These are phyloP conservation scores for Thyatira batis DNA, from an alignment of 2,888 invertebrate genomes.

Conservation along the genomic window DNA sequence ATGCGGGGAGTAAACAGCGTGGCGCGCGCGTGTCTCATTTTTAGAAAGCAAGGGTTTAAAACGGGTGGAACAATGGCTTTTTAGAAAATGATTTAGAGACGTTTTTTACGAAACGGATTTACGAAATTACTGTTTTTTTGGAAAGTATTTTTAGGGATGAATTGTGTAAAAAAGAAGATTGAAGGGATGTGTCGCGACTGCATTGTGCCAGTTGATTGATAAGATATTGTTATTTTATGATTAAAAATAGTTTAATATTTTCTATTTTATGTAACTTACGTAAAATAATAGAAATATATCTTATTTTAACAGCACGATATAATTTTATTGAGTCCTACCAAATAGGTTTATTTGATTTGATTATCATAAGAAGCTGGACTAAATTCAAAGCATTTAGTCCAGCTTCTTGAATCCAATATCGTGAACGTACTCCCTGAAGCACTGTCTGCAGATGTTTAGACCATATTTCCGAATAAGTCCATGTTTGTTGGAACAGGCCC, in stretches of 20 bases:
- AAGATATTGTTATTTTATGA: constrained; percentile 42
- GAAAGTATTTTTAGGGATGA: constrained; percentile 43
- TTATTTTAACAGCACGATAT: no score
- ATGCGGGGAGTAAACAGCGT: constrained; percentile 47
- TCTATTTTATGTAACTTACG: no score
- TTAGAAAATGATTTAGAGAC: constrained; percentile 76
- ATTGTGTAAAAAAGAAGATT: constrained; percentile 45
- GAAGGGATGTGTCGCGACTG: constrained; percentile 52
- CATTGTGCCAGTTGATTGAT: constrained; percentile 60
- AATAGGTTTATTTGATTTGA: no score
- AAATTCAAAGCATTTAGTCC: no score
- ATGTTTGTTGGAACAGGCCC: constrained; percentile 98
- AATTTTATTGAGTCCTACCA: no score
- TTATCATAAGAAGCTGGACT: no score
- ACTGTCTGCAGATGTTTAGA: constrained; percentile 97
- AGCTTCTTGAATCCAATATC: constrained; percentile 99
- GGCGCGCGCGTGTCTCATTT: constrained; percentile 73
- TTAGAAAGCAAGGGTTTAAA: constrained; percentile 75
- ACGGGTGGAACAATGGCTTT: constrained; percentile 61
- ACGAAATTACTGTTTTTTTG: constrained; percentile 60
- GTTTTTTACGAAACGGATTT: constrained; percentile 55
- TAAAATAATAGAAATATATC: no score
- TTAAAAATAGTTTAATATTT: constrained; percentile 6
- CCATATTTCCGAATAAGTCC: constrained; percentile 99
- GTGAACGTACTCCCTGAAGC: constrained; percentile 98